phyloP scores from a whole-genome alignment of 2,113 vertebrate genomes.

The Pan paniscus region DNA sequence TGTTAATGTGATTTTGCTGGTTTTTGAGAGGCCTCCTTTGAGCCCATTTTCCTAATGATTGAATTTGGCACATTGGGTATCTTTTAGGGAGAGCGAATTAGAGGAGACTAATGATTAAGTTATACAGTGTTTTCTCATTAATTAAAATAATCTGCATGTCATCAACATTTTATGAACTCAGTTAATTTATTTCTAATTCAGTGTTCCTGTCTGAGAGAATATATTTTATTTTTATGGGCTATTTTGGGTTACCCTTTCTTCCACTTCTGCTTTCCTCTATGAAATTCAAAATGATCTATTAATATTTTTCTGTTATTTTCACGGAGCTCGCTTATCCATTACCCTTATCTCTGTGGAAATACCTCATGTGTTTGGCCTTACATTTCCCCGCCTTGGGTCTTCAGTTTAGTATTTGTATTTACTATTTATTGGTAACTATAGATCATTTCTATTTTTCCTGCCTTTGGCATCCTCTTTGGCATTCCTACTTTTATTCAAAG shows the following conservation, averaged over 20 bases:
- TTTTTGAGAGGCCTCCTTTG: not conserved
- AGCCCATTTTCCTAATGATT: not conserved
- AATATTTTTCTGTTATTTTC: slow-evolving; percentile 25
- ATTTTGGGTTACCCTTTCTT: not conserved
- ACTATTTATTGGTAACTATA: not conserved
- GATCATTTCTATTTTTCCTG: not conserved
- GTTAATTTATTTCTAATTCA: slow-evolving; percentile 37
- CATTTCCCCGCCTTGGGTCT: not conserved
- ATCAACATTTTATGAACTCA: slow-evolving; percentile 11
- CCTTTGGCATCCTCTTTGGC: not conserved
- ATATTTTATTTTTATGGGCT: slow-evolving; percentile 12
- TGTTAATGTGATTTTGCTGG: not conserved
- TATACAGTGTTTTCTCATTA: not conserved
- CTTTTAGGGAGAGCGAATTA: not conserved
- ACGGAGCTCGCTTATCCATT: not conserved
- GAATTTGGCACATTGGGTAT: not conserved
- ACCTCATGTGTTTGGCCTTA: not conserved
- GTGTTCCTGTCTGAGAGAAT: not conserved
- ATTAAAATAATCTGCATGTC: not conserved
- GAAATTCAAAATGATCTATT: not conserved
- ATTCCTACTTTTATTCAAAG: not conserved
- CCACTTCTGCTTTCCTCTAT: not conserved
- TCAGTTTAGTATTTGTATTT: slow-evolving; percentile 1
- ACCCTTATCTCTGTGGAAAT: not conserved
- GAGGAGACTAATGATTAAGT: not conserved